Evolutionary conservation across 2,113 vertebrate species (phyloP).

Genomic region (sheep (Ovis aries)): ARS-UI_Ramb_v3.0 NC_056057.1:93832001-93832500

Average conservation of each 20-base stretch:
- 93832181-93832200: neutral
- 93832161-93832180: neutral
- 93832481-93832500: neutral
- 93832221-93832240: neutral
- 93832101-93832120: neutral
- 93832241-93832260: neutral
- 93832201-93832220: conserved; percentile 16
- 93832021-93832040: conserved; percentile 39
- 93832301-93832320: neutral
- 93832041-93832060: conserved; percentile 55
- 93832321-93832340: neutral
- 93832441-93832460: conserved; percentile 39
- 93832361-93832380: conserved; percentile 39
- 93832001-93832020: conserved; percentile 3
- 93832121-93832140: neutral
- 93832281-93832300: neutral
- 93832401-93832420: neutral
- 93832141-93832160: neutral
- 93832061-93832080: conserved; percentile 24
- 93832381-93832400: conserved; percentile 36
- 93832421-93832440: neutral
- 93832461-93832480: neutral
- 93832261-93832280: neutral
- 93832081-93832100: neutral
- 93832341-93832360: neutral